Percentiles rank a stretch among this genome's conserved stretches.
These are phyloP conservation scores for Cydia pomonella DNA, from an alignment of 1,140 invertebrate species.

Conservation along the genomic window DNA sequence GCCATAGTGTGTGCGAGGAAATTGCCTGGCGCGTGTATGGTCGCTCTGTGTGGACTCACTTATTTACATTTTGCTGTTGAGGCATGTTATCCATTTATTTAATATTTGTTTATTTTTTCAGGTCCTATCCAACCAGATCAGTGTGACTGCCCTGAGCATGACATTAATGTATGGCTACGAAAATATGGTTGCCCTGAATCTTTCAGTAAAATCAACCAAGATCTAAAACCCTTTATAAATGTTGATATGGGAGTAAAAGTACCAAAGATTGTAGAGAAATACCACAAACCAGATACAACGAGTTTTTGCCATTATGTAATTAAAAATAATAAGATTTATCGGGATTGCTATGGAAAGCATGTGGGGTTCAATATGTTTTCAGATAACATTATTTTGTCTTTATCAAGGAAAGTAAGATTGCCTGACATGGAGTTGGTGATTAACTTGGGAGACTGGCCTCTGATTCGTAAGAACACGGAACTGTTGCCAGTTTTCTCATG, in stretches of 20 bases:
- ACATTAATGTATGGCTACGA: conserved; percentile 85
- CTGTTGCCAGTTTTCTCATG: conserved; percentile 96
- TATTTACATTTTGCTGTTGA: conserved; percentile 34
- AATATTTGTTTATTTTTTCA: conserved; percentile 64
- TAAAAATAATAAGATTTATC: conserved; percentile 91
- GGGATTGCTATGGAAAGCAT: conserved; percentile 95
- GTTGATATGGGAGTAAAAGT: conserved; percentile 88
- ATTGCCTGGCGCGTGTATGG: no score
- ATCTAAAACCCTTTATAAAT: conserved; percentile 86
- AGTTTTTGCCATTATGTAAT: conserved; percentile 96
- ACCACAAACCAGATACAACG: conserved; percentile 87
- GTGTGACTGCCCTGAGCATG: conserved; percentile 89
- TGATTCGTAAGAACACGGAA: conserved; percentile 81
- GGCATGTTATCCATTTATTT: conserved; percentile 41
- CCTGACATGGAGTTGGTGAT: conserved; percentile 95
- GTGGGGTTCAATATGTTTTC: conserved; percentile 98
- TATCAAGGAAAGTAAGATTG: conserved; percentile 90
- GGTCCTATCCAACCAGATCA: conserved; percentile 89
- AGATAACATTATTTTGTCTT: conserved; percentile 92
- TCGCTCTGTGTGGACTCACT: no score
- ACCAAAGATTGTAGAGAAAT: conserved; percentile 82
- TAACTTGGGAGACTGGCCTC: conserved; percentile 98
- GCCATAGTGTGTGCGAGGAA: no score
- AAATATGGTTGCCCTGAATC: conserved; percentile 84
- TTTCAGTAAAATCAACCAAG: conserved; percentile 87